These are phyloP conservation scores for Cyanistes caeruleus DNA, from an alignment of 2,113 vertebrate genomes.

Conservation along the genomic window DNA sequence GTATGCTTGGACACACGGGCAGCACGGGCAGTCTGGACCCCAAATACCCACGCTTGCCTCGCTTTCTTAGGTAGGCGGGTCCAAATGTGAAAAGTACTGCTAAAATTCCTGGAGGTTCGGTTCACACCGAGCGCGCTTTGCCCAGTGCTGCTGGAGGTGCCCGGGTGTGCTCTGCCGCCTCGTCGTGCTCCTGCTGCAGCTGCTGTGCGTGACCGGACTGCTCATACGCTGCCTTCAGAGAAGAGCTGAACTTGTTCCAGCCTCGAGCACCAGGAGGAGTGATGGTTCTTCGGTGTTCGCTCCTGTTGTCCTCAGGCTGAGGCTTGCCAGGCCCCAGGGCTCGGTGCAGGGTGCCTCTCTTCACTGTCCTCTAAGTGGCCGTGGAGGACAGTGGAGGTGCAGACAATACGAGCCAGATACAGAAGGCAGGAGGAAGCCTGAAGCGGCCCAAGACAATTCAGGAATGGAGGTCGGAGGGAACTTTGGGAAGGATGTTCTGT, in stretches of 20 bases:
- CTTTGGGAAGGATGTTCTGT: background rate
- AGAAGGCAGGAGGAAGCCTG: background rate
- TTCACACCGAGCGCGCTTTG: background rate
- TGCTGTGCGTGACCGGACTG: background rate
- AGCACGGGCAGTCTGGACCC: accelerated
- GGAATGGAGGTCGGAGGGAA: background rate
- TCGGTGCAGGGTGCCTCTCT: accelerated
- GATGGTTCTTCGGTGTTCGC: background rate
- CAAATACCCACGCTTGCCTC: background rate
- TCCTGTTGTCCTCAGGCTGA: background rate
- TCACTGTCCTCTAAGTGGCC: background rate
- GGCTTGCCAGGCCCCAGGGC: background rate
- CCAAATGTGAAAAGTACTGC: background rate
- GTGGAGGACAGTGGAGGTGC: background rate
- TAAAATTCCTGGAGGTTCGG: background rate
- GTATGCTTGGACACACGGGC: background rate
- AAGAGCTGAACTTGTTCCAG: background rate
- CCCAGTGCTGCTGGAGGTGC: accelerated
- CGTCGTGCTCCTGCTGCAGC: background rate
- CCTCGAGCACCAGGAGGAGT: background rate
- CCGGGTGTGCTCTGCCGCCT: background rate
- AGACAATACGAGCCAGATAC: accelerated
- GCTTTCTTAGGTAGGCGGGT: background rate
- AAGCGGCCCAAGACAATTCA: background rate
- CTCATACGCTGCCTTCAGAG: background rate